Evolutionary conservation across 2,888 invertebrate species (phyloP), one percentile per base, ranked within the genome.

Genomic region (Brassicogethes aeneus): DNA sequence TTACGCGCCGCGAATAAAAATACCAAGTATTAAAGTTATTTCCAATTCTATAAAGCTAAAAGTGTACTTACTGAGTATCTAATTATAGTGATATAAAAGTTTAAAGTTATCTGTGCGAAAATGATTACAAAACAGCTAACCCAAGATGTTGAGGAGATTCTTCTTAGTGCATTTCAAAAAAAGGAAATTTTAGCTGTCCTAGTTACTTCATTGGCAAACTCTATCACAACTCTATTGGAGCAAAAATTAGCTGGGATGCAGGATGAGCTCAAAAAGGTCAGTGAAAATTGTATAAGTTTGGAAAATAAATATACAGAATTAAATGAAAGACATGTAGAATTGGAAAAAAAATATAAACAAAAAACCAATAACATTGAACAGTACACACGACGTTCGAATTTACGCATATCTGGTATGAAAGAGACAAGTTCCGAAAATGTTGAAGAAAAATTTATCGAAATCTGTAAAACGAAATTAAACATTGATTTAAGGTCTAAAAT

Each of bases 301-400:
- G 10, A 23, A 7, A 23, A 23, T 23, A 23, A 23, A 23, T 23
- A 23, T 23, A 7, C 23, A 29, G 13, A 3, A 30, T 2, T 29
- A 37, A 30, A 37, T 37, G 10, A 37, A 17, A n/a, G 15, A 37
- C 15, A 39, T 31, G 33, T 39, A 15, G 16, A 39, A 33, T 31
- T 23, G 10, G 23, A 23, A 7, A 23, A 23, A 23, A 23, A 23
- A 23, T 23, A 7, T 23, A 23, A 23, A 10, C 23, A 23, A 23
- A 23, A 23, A 23, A 23, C 10, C 23, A 23, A 23, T 23, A 23
- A 23, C 23, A 39, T 33, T 39, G 39, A 16, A 10, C 33, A 33
- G 33, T 33, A 7, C 23, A 5, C 5, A 23, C 5, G 23, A 10
- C 23, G 23, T 23, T 23, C 23, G 10, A 23, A 23, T 23, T 23